These are phyloP conservation scores for Diaperis boleti DNA, from an alignment of 2,888 invertebrate species.

Conservation along the genomic window DNA sequence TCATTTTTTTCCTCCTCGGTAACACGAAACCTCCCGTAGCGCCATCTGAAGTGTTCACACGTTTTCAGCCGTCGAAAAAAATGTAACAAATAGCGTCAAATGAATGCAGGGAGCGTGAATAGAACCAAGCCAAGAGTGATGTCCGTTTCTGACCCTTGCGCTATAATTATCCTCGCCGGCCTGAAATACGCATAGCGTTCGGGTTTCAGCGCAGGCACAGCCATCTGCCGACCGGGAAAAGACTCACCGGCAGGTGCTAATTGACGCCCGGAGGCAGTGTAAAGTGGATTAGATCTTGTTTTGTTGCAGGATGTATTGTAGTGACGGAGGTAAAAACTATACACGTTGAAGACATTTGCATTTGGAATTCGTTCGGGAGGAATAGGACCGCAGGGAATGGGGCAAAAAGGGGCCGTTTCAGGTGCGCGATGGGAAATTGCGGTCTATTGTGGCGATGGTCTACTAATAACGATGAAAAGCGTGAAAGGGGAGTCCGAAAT, in stretches of 20 bases:
- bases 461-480: no score
- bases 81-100: slow-evolving; percentile 24
- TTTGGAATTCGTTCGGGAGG: background rate
- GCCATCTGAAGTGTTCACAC: slow-evolving; percentile 22
- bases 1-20: no score
- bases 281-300: slow-evolving; percentile 40
- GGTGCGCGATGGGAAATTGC: background rate
- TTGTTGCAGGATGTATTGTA: slow-evolving; percentile 26
- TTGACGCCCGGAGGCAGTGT: slow-evolving; percentile 24
- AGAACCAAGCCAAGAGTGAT: slow-evolving; percentile 39
- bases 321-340: background rate
- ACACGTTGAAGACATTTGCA: background rate
- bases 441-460: background rate
- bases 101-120: slow-evolving; percentile 35
- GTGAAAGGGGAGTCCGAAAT: no score
- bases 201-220: slow-evolving; percentile 34
- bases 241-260: slow-evolving; percentile 38
- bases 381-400: background rate
- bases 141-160: slow-evolving; percentile 40
- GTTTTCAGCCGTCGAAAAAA: slow-evolving; percentile 9
- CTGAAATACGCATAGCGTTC: slow-evolving; percentile 36
- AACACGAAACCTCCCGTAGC: slow-evolving; percentile 9
- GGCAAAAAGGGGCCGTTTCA: background rate
- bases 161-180: slow-evolving; percentile 37
- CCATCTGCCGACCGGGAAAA: slow-evolving; percentile 34